Conservation (phyloP, 2,888 invertebrate species). For the Tetramorium bicarinatum region DNA sequence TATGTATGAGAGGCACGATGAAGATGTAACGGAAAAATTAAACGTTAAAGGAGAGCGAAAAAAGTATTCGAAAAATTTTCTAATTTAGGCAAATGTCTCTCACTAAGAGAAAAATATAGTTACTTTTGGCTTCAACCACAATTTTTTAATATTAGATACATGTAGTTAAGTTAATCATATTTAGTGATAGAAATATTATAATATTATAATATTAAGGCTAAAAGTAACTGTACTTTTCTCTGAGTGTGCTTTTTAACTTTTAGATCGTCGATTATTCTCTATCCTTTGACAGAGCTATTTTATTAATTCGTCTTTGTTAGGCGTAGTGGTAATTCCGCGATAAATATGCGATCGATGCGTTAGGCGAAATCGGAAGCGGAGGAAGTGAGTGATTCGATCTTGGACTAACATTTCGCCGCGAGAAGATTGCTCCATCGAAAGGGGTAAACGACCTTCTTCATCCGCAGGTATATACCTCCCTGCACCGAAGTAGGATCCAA, state of each 20-base stretch:
- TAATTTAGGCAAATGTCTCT: background rate
- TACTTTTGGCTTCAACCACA: too few relatives aligned
- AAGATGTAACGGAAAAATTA: background rate
- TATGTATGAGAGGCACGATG: background rate
- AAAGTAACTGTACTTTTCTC: too few relatives aligned
- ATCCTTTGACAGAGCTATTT: background rate
- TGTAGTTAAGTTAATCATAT: too few relatives aligned
- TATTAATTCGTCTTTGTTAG: background rate
- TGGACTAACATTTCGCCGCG: slow-evolving; percentile 60
- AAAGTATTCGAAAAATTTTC: background rate
- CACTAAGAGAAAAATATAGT: too few relatives aligned
- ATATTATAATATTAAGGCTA: too few relatives aligned
- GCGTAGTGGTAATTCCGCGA: background rate
- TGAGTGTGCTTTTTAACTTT: background rate
- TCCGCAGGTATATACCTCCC: slow-evolving; percentile 32
- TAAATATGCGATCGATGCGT: slow-evolving; percentile 15
- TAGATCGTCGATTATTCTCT: background rate
- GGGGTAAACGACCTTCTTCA: slow-evolving; percentile 72
- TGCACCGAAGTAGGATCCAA: slow-evolving; percentile 56
- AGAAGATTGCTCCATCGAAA: slow-evolving; percentile 65
- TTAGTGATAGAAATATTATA: too few relatives aligned
- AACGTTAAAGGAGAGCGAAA: background rate
- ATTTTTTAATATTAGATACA: too few relatives aligned
- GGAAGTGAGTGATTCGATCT: slow-evolving; percentile 69
- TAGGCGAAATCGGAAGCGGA: slow-evolving; percentile 65